Base-by-base conservation (phyloP, 2,888 invertebrate species). In the Aphodius sticticus region DNA sequence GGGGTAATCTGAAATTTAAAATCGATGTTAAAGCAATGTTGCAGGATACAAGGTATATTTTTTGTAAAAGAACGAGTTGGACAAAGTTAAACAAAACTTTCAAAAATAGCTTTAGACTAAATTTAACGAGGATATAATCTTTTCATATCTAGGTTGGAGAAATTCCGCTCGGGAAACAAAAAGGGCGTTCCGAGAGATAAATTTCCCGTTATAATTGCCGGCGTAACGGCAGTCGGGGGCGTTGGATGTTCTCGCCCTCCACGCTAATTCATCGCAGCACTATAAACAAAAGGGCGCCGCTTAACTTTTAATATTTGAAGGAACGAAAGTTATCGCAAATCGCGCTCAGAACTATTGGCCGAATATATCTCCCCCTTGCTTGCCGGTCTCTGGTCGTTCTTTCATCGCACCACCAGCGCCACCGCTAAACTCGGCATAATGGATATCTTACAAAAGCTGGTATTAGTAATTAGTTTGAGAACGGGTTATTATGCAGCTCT, bases 141-240 rank as follows among this genome's bases (percentile, higher is more conserved):
- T 84, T 84, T 84, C 83, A 81, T 84, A 82, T 84, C 83, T 80
- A 75, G 76, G 26, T 16, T 14, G 53, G 77, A 80, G 83, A 80
- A 84, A 82, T 77, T 83, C 83, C 82, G 74, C 26, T 82, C 74
- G 76, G 76, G 77, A 81, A 81, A n/a, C n/a, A n/a, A n/a, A 82
- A 83, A 84, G 83, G 83, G 83, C 83, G 83, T 82, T 82, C 79
- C 82, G 76, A 76, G 80, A 81, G 53, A 84, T 84, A 85, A 85
- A 85, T 85, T 85, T 80, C 81, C 81, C 80, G 53, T 82, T 83
- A 84, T 84, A 84, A 84, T 84, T 85, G 84, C 83, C 82, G 53
- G 53, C 53, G 53, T 53, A 53, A 53, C 53, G 53, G 53, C 53
- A 26, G 69, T 69, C 69, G 53, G 35, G 36, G 6, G 16, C 53